phyloP scores from a whole-genome alignment of 2,797 vertebrate species.

The Channa striata region DNA sequence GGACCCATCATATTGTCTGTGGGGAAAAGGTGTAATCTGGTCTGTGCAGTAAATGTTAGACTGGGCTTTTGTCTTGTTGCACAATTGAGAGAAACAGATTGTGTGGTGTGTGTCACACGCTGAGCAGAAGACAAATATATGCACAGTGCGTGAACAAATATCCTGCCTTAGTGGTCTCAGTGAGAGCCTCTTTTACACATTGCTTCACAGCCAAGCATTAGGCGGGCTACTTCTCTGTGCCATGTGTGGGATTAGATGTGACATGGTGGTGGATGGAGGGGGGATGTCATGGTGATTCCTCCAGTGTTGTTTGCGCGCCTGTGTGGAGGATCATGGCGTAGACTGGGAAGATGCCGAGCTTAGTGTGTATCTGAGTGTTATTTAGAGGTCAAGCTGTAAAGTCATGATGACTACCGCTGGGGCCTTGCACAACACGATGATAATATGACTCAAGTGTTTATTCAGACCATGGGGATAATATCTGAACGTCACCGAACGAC shows the following conservation, averaged over 20 bases:
- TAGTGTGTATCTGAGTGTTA: constrained; percentile 18
- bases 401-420: constrained; percentile 9
- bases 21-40: not conserved
- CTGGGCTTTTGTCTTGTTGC: constrained; percentile 13
- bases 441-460: constrained; percentile 47
- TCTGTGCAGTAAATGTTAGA: constrained; percentile 10
- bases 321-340: constrained; percentile 24
- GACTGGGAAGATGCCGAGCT: constrained; percentile 20
- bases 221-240: constrained; percentile 14
- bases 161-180: constrained; percentile 20
- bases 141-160: constrained; percentile 21
- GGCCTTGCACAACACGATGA: constrained; percentile 28
- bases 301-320: constrained; percentile 1
- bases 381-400: constrained; percentile 57
- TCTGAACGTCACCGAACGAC: constrained; percentile 35
- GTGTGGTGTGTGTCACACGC: constrained; percentile 22
- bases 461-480: constrained; percentile 37
- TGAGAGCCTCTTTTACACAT: constrained; percentile 29
- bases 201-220: constrained; percentile 21
- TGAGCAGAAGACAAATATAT: constrained; percentile 45
- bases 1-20: constrained; percentile 1
- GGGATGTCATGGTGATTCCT: constrained; percentile 35
- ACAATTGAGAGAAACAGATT: constrained; percentile 48
- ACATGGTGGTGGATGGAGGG: constrained; percentile 37
- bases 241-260: constrained; percentile 50